phyloP scores from a whole-genome alignment of 2,113 vertebrate species.

The Astatotilapia flaviijosephi region DNA sequence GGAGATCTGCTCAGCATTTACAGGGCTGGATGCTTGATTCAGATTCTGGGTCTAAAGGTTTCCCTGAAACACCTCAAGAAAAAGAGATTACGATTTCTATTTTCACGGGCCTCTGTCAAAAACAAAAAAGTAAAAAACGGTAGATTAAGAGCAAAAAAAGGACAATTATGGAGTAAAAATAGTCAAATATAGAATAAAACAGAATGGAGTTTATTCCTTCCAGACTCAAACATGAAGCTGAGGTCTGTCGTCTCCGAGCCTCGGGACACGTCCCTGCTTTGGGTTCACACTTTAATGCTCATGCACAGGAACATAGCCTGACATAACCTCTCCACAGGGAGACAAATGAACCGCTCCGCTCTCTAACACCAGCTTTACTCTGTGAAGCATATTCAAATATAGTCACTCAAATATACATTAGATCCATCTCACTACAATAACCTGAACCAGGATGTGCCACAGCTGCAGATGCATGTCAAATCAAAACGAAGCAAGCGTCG shows the following conservation, averaged over 20 bases:
- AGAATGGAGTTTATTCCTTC: accelerated
- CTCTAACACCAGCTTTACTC: neutral
- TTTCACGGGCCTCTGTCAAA: neutral
- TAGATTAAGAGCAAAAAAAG: neutral
- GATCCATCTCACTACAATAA: neutral
- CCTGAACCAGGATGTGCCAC: neutral
- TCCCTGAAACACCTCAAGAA: neutral
- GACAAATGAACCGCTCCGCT: neutral
- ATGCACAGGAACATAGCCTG: neutral
- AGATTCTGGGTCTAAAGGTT: neutral
- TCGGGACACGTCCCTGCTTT: neutral
- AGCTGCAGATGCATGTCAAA: neutral
- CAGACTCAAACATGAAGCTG: neutral
- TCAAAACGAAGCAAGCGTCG: neutral
- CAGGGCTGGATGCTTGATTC: neutral
- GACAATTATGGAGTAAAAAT: neutral
- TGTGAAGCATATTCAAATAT: neutral
- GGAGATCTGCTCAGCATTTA: neutral
- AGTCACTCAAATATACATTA: neutral
- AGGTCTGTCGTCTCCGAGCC: neutral
- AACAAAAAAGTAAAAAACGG: neutral
- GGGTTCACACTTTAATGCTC: neutral
- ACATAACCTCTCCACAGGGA: neutral
- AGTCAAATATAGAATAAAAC: neutral
- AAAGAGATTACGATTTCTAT: neutral